Percentiles rank a stretch among this genome's conserved stretches.
These are phyloP conservation scores for Rhipidura dahli DNA, from an alignment of 2,113 vertebrate species.

Conservation along the genomic window DNA sequence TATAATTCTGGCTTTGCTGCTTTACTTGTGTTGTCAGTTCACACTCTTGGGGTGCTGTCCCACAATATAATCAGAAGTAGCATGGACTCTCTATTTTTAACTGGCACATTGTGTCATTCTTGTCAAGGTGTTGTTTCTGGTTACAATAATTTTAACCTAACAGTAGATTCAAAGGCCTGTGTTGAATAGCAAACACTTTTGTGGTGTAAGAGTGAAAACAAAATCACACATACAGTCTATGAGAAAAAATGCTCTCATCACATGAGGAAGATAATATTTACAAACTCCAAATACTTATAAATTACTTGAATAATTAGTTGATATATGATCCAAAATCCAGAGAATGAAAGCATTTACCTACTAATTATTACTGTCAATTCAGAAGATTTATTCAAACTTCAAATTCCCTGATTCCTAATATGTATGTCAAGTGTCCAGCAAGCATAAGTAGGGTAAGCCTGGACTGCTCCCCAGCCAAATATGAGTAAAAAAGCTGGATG, in stretches of 20 bases:
- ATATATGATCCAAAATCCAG: background rate
- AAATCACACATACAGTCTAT: background rate
- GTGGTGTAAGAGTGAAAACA: background rate
- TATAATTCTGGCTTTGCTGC: background rate
- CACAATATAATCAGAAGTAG: background rate
- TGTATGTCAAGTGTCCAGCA: background rate
- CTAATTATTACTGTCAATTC: background rate
- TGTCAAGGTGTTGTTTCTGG: background rate
- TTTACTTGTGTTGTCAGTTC: background rate
- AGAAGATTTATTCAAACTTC: background rate
- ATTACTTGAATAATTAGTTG: background rate
- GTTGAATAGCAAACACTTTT: background rate
- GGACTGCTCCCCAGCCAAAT: background rate
- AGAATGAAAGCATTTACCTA: background rate
- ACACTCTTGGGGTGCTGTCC: background rate
- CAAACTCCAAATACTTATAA: background rate
- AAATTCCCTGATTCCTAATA: constrained; percentile 1
- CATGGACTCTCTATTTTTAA: background rate
- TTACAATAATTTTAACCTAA: background rate
- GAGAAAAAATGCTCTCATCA: background rate
- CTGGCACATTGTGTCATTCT: background rate
- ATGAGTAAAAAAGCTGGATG: background rate
- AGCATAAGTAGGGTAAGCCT: background rate
- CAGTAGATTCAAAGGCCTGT: background rate
- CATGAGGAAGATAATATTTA: background rate